Percentiles rank a stretch among this genome's conserved stretches.
Evolutionary conservation across 2,888 invertebrate genomes (phyloP).

Genomic region (Dryocosmus kuriphilus): DNA sequence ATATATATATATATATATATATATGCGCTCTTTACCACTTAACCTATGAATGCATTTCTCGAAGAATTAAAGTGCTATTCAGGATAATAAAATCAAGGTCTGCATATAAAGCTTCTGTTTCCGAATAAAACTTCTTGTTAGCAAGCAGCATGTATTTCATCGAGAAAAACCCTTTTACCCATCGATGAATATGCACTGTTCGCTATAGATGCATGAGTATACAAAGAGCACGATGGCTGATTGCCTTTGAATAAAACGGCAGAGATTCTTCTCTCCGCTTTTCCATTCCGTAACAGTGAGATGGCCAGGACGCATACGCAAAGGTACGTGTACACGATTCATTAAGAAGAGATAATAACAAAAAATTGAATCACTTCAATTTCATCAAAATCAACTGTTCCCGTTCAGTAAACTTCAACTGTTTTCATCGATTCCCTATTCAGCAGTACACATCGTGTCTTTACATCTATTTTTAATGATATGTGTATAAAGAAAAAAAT

Average conservation of each 20-base stretch:
- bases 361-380: too few relatives aligned
- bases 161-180: background rate
- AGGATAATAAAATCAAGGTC: background rate
- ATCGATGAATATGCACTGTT: background rate
- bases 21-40: too few relatives aligned
- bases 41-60: background rate
- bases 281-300: slow-evolving; percentile 43
- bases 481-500: too few relatives aligned
- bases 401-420: too few relatives aligned
- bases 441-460: too few relatives aligned
- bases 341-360: background rate
- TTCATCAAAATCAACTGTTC: too few relatives aligned
- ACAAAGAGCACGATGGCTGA: slow-evolving; percentile 64
- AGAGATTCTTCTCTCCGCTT: slow-evolving; percentile 56
- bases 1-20: too few relatives aligned
- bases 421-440: too few relatives aligned
- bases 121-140: slow-evolving; percentile 7
- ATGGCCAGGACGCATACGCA: slow-evolving; percentile 32
- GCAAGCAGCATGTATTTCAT: background rate
- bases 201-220: slow-evolving; percentile 38
- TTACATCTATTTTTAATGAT: too few relatives aligned
- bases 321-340: slow-evolving; percentile 1
- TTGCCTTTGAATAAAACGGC: slow-evolving; percentile 62
- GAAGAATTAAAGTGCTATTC: background rate
- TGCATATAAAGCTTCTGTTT: slow-evolving; percentile 1